These are phyloP conservation scores for Pseudomyrmex gracilis DNA, from an alignment of 1,140 invertebrate species.

Conservation along the genomic window DNA sequence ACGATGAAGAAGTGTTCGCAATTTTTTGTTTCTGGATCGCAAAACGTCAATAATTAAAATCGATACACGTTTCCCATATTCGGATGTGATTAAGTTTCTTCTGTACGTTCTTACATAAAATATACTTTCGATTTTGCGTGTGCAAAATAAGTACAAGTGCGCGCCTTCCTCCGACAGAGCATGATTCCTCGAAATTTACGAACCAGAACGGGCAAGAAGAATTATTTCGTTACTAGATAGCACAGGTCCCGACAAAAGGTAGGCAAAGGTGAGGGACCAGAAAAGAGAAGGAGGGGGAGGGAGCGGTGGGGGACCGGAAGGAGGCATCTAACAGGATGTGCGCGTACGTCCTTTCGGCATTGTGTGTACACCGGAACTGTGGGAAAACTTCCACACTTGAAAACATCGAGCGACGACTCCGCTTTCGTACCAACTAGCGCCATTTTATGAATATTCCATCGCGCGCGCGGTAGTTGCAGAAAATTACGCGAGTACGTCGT, in stretches of 20 bases:
- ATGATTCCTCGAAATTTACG: constrained; percentile 69
- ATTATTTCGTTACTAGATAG: constrained; percentile 61
- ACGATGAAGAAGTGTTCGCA: too few species aligned
- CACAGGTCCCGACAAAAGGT: constrained; percentile 52
- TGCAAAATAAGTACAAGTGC: constrained; percentile 1
- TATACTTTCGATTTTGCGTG: constrained; percentile 36
- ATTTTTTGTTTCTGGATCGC: neutral
- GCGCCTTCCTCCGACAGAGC: constrained; percentile 49
- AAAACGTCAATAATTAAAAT: constrained; percentile 13
- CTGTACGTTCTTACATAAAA: neutral
- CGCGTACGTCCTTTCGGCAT: constrained; percentile 77
- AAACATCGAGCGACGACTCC: neutral
- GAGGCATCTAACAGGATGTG: constrained; percentile 77
- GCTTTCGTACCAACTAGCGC: neutral
- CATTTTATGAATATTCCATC: constrained; percentile 68
- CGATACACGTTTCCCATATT: neutral
- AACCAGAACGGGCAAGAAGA: constrained; percentile 63
- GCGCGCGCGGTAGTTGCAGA: constrained; percentile 7
- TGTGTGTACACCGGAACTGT: constrained; percentile 79
- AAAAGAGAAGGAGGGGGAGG: constrained; percentile 19
- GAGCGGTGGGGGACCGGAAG: constrained; percentile 70
- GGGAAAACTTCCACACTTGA: constrained; percentile 77
- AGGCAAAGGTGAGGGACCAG: constrained; percentile 31
- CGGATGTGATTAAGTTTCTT: too few species aligned
- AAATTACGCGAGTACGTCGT: constrained; percentile 54